Evolutionary conservation across 1,140 invertebrate species (phyloP).

Genomic region (Zophobas atratus): DNA sequence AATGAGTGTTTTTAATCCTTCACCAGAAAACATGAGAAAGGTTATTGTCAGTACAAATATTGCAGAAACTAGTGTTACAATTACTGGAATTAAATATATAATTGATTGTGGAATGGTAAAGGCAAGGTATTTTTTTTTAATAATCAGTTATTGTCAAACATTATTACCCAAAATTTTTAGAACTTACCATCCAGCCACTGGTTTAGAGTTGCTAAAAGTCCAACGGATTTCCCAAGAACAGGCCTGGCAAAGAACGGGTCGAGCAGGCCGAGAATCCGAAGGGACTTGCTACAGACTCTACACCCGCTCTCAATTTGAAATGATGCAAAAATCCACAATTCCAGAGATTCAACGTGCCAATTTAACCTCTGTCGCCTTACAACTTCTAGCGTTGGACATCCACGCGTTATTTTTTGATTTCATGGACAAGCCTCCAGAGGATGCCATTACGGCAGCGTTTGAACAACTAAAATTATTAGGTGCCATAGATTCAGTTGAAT

Average conservation of each 20-base stretch:
- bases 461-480: slow-evolving; percentile 82
- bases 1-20: slow-evolving; percentile 82
- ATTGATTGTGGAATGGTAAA: slow-evolving; percentile 97
- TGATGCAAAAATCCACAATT: slow-evolving; percentile 79
- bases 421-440: slow-evolving; percentile 87
- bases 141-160: slow-evolving; percentile 1
- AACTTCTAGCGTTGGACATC: slow-evolving; percentile 89
- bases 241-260: slow-evolving; percentile 91
- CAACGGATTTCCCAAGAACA: slow-evolving; percentile 92
- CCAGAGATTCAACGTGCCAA: slow-evolving; percentile 88
- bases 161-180: slow-evolving; percentile 65
- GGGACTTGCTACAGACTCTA: slow-evolving; percentile 91
- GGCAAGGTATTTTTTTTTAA: slow-evolving; percentile 73
- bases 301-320: slow-evolving; percentile 78
- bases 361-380: slow-evolving; percentile 70
- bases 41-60: slow-evolving; percentile 98
- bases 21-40: slow-evolving; percentile 82
- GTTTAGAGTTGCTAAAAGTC: slow-evolving; percentile 89
- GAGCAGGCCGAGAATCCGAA: slow-evolving; percentile 89
- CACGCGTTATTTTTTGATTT: slow-evolving; percentile 91
- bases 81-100: slow-evolving; percentile 93
- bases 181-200: slow-evolving; percentile 85
- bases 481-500: slow-evolving; percentile 75
- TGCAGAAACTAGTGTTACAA: slow-evolving; percentile 97
- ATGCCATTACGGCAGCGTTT: slow-evolving; percentile 79